Evolutionary conservation across 2,888 invertebrate genomes (phyloP).

Genomic region (Erebia epiphron): DNA sequence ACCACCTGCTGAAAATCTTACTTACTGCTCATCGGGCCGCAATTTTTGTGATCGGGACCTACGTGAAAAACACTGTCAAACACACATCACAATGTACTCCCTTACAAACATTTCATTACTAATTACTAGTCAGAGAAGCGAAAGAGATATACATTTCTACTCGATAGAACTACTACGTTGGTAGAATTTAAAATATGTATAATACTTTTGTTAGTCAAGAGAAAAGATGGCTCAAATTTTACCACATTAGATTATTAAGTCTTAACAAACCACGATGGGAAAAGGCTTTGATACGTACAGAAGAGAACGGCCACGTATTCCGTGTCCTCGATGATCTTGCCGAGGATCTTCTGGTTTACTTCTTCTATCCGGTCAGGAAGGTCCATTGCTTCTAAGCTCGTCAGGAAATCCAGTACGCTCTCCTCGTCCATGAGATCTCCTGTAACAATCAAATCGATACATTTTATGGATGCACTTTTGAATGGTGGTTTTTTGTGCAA

Average conservation of each 20-base stretch:
- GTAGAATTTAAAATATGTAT: slow-evolving; percentile 58
- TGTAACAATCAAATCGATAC: slow-evolving; percentile 52
- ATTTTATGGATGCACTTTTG: not conserved
- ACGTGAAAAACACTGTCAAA: slow-evolving; percentile 81
- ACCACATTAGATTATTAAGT: slow-evolving; percentile 68
- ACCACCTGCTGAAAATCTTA: slow-evolving; percentile 74
- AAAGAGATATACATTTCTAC: slow-evolving; percentile 51
- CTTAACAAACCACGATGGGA: slow-evolving; percentile 55
- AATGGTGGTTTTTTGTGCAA: not conserved
- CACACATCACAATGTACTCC: slow-evolving; percentile 74
- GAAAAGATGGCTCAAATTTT: slow-evolving; percentile 60
- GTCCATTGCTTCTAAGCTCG: slow-evolving; percentile 97
- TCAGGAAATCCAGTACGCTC: slow-evolving; percentile 95
- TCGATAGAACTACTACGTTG: slow-evolving; percentile 62
- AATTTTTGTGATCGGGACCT: slow-evolving; percentile 83
- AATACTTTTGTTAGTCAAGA: slow-evolving; percentile 69
- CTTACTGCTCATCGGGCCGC: slow-evolving; percentile 82
- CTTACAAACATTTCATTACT: slow-evolving; percentile 59
- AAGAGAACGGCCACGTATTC: slow-evolving; percentile 96
- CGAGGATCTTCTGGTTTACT: slow-evolving; percentile 94
- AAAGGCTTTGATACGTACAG: slow-evolving; percentile 87
- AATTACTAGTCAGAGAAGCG: slow-evolving; percentile 50
- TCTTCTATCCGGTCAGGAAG: slow-evolving; percentile 97
- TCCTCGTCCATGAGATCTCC: slow-evolving; percentile 98
- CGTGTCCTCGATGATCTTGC: slow-evolving; percentile 95